Evolutionary conservation across 2,797 vertebrate genomes (phyloP), one percentile per base, ranked within the genome.

Genomic region (Clarias pachynema): DNA sequence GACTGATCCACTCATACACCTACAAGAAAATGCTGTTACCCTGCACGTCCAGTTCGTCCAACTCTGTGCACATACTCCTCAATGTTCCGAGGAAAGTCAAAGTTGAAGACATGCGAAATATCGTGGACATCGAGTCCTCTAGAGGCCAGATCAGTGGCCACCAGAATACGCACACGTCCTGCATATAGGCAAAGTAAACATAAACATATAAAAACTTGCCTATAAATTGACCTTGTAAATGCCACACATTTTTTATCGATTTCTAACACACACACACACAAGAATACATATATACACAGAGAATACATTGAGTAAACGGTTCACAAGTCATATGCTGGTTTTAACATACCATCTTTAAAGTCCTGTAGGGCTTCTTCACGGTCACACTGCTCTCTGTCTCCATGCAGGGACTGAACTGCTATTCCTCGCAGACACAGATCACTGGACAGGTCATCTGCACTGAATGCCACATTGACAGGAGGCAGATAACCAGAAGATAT

Each of bases 41-140:
- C 98, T 60, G 98, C 97, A 92, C 98, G 95, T 40, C 98, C 98
- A 0, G 98, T 99, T 40, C 97, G 96, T 1, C 98, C 98, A 66
- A 99, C 93, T 78, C 98, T 96, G 85, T 99, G 98, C 24, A 99
- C 97, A 0, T 99, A 99, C 70, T 99, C 98, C 88, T 99, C 98
- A 70, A 99, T 96, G 89, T 99, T 99, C 18, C 96, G 95, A 18
- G 98, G 98, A 80, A 99, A 99, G 90, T 99, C 98, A 0, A 93
- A 99, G 90, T 99, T 99, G 87, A 97, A 97, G 73, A 99, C 97
- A 0, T 99, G 97, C 0, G 97, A 98, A 86, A 99, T 94, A 86
- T 99, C 97, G 0, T 93, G 93, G 60, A 99, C 97, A 66, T 99
- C 98, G 14, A 99, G 93, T 34, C 98, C 98, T 66, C 97, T 95